Conservation (phyloP, 2,888 invertebrate genomes). For the Azorinus chamasolen region DNA sequence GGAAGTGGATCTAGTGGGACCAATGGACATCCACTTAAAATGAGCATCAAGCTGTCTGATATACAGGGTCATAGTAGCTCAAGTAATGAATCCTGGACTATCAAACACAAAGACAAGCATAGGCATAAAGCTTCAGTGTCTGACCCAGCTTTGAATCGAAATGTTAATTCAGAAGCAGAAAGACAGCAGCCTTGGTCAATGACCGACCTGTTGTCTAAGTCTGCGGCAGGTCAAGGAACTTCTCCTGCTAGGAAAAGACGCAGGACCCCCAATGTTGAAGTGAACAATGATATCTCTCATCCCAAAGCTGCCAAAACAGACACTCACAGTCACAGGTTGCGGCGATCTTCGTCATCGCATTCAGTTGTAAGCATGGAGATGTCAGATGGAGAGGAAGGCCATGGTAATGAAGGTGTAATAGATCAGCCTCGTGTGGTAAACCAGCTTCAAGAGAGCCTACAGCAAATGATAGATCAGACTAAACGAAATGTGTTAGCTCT, state of each 20-base stretch:
- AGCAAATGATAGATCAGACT: slow-evolving; percentile 30
- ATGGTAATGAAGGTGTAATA: slow-evolving; percentile 19
- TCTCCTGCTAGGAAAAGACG: slow-evolving; percentile 59
- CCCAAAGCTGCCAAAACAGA: slow-evolving; percentile 61
- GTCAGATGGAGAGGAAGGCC: slow-evolving; percentile 60
- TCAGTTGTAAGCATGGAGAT: slow-evolving; percentile 73
- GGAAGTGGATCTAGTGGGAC: slow-evolving; percentile 17
- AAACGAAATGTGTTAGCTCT: slow-evolving; percentile 10
- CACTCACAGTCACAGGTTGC: slow-evolving; percentile 40
- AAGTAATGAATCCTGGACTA: slow-evolving; percentile 27
- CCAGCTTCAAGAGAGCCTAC: slow-evolving; percentile 43
- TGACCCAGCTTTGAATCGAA: slow-evolving; percentile 55
- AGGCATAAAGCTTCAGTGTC: slow-evolving; percentile 42
- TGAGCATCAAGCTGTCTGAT: slow-evolving; percentile 59
- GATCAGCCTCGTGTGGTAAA: slow-evolving; percentile 31
- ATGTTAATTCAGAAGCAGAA: slow-evolving; percentile 41
- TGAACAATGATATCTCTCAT: slow-evolving; percentile 47
- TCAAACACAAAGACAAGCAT: slow-evolving; percentile 58
- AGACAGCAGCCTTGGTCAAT: slow-evolving; percentile 65
- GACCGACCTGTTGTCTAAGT: slow-evolving; percentile 53
- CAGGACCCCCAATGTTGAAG: slow-evolving; percentile 58
- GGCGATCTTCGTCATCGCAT: slow-evolving; percentile 65
- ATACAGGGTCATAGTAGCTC: slow-evolving; percentile 43
- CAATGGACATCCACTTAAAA: slow-evolving; percentile 55
- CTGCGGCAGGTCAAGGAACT: slow-evolving; percentile 8